Base-by-base conservation (phyloP, 2,888 invertebrate species). In the Sminthurinus aureus region DNA sequence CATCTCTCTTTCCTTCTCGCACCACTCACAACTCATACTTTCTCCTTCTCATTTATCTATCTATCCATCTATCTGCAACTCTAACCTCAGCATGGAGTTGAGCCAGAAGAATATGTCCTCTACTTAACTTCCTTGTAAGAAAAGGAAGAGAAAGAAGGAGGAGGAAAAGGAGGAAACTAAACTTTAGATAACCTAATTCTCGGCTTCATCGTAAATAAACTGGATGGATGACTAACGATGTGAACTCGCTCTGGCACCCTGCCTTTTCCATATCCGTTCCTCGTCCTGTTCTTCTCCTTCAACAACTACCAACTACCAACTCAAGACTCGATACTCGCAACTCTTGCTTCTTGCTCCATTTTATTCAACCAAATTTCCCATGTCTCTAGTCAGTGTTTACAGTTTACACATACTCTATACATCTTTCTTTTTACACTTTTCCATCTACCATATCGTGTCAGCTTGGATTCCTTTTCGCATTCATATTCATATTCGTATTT, bases 181-280 rank as follows among this genome's bases (percentile, higher is more conserved):
- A 80, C 80, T 80, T 80, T 69, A 24, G 71, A 71, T 80, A 80
- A 80, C 80, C 80, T 80, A 80, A 80, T 80, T 80, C 71, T 81
- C 71, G 20, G 18, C 79, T 80, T 76, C 71, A 76, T 83, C 83
- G 79, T 83, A 83, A 83, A 83, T 83, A 83, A 83, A 83, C 83
- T 83, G 76, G 83, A 83, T 83, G 83, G 83, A 83, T 83, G 83
- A 83, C 79, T 83, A 83, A 83, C 83, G 83, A 83, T 80, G 80
- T 83, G 77, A 74, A 64, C 79, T 79, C 73, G 71, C 75, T 75
- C 79, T 83, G 83, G 83, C 83, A 83, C 75, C 69, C 76, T 76
- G 83, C 83, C 83, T 83, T 80, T 64, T 78, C 20, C 71, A 73
- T 73, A 50, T 80, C 38, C 51, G 22, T 51, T 26, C n/a, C 69